Evolutionary conservation across 2,797 vertebrate genomes (phyloP), one percentile per base, ranked within the genome.

Genomic region (Luscinia luscinia): DNA sequence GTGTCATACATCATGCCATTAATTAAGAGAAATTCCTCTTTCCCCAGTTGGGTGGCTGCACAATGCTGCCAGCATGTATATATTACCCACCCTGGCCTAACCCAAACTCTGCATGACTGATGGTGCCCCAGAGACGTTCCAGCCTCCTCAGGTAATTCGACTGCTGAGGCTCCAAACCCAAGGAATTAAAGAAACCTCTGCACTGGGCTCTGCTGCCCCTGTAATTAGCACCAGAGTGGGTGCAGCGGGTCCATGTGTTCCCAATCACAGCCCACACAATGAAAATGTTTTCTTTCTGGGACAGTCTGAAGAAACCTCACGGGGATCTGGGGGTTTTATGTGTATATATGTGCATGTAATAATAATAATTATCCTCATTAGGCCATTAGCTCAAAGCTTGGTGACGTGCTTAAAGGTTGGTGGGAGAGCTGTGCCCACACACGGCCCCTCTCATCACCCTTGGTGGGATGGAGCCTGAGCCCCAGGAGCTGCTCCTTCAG

Each of bases 211-310:
- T 94, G 70, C 85, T 94, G 38, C 92, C 95, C 89, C 70, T 95
- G 93, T 97, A 97, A 98, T 97, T 95, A 95, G 96, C 72, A 89
- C 59, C 97, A 97, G 97, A 96, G 91, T 68, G 97, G 97, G 97
- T 77, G 96, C 36, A 70, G 96, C 24, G 20, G 67, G 43, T 59
- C 94, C 97, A 96, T 97, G 91, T 98, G 98, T 96, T 98, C 97
- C 95, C 95, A 98, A 96, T 98, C 97, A 97, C 90, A 93, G 96
- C 92, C 97, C 96, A 97, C 97, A 95, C 97, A 97, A 95, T 96
- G 96, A 94, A 97, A 97, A 98, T 92, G 88, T 98, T 97, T 98
- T 97, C 96, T 97, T 97, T 97, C 95, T 97, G 94, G 96, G 96
- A 96, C 97, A 97, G 87, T 96, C 94, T 94, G 67, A 93, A 93